phyloP scores from a whole-genome alignment of 2,797 vertebrate species.

The Galagoides demidoff region DNA sequence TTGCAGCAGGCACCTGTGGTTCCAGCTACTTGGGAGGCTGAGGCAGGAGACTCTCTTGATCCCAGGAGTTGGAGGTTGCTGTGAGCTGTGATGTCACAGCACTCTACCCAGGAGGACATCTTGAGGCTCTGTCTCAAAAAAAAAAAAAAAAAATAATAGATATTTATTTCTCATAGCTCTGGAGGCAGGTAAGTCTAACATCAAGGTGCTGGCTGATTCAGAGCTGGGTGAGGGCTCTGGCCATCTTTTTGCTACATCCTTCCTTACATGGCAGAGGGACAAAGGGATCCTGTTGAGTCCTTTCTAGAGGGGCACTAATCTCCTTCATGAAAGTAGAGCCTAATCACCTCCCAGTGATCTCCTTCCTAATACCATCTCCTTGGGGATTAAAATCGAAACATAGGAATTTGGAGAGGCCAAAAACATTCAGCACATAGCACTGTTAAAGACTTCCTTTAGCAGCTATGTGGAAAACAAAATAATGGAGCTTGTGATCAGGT shows the following conservation, averaged over 20 bases:
- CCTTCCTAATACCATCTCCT: background rate
- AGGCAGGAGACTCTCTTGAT: no score
- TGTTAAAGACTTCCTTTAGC: background rate
- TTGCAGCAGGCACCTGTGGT: no score
- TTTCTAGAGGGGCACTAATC: background rate
- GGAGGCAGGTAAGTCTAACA: no score
- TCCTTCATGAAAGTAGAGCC: background rate
- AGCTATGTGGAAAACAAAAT: background rate
- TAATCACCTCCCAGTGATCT: background rate
- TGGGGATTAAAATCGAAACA: background rate
- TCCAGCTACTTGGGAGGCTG: no score
- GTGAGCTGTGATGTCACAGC: no score
- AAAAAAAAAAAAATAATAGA: background rate
- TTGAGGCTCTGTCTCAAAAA: no score
- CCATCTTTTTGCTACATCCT: background rate
- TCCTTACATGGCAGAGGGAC: background rate
- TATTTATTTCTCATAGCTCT: background rate
- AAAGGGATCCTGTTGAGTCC: background rate
- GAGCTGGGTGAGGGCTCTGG: background rate
- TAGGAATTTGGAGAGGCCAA: background rate
- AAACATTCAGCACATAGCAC: background rate
- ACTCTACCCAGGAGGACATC: no score
- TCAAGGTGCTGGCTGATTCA: background rate
- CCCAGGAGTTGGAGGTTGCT: no score
- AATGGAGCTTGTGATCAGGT: background rate